phyloP scores from a whole-genome alignment of 2,888 invertebrate genomes.

The Ptychoptera albimana region DNA sequence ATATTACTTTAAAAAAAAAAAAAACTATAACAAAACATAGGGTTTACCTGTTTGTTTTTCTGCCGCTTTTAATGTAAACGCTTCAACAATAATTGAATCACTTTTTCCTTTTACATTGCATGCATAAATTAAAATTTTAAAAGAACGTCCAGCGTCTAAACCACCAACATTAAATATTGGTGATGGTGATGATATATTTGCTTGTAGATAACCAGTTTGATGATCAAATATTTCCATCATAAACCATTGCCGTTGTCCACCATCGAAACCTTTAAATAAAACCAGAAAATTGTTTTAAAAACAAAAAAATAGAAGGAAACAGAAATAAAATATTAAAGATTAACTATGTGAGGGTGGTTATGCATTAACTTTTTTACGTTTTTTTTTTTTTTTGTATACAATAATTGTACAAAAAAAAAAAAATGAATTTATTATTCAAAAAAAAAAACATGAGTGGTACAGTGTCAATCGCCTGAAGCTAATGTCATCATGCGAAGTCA shows the following conservation, averaged over 20 bases:
- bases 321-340: slow-evolving; percentile 2
- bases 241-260: slow-evolving; percentile 57
- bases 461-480: too few species aligned
- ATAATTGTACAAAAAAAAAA: not conserved
- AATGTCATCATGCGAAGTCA: too few species aligned
- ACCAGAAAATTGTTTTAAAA: slow-evolving; percentile 5
- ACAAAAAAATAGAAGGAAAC: slow-evolving; percentile 1
- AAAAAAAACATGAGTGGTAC: too few species aligned
- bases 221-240: slow-evolving; percentile 56
- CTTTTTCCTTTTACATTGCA: slow-evolving; percentile 72
- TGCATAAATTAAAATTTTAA: slow-evolving; percentile 66
- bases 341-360: too few species aligned
- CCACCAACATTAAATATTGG: slow-evolving; percentile 63
- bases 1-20: not conserved
- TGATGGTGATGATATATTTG: slow-evolving; percentile 50
- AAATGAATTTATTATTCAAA: not conserved
- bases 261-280: slow-evolving; percentile 44
- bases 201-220: slow-evolving; percentile 40
- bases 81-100: slow-evolving; percentile 50
- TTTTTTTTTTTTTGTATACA: not conserved
- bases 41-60: slow-evolving; percentile 59
- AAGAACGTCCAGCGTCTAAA: slow-evolving; percentile 59
- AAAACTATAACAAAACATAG: not conserved
- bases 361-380: not conserved
- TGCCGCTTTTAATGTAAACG: slow-evolving; percentile 56